Percentiles rank a stretch among this genome's conserved stretches.
Evolutionary conservation across 2,888 invertebrate species (phyloP).

Genomic region (Gryllus longicercus): DNA sequence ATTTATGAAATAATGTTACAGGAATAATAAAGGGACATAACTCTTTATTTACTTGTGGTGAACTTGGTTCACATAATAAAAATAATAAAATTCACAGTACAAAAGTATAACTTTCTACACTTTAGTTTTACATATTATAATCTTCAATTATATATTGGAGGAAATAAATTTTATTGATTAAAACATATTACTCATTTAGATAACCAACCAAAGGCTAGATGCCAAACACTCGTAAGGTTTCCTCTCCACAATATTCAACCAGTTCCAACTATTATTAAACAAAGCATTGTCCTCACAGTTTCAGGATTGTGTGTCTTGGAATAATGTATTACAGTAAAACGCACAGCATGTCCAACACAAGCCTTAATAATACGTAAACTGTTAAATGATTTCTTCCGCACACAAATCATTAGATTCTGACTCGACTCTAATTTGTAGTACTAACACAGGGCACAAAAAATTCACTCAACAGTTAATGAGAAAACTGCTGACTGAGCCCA

Average conservation of each 20-base stretch:
- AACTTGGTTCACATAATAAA: conserved; percentile 35
- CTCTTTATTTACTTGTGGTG: conserved; percentile 31
- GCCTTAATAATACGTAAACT: too few relatives aligned
- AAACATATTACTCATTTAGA: conserved; percentile 23
- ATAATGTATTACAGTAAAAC: too few relatives aligned
- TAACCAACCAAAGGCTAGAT: conserved; percentile 24
- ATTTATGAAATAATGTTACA: neutral
- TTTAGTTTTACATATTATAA: conserved; percentile 30
- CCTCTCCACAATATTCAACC: neutral
- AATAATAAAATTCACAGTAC: conserved; percentile 38
- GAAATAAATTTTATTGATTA: conserved; percentile 28
- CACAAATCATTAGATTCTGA: too few relatives aligned
- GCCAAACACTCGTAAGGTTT: neutral
- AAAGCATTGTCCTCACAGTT: too few relatives aligned
- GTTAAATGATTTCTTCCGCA: too few relatives aligned
- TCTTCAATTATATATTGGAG: conserved; percentile 26
- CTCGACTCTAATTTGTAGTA: too few relatives aligned
- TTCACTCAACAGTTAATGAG: too few relatives aligned
- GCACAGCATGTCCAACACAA: too few relatives aligned
- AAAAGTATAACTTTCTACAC: conserved; percentile 37
- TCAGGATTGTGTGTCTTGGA: too few relatives aligned
- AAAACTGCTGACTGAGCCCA: too few relatives aligned
- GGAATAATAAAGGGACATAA: conserved; percentile 22
- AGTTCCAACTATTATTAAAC: too few relatives aligned
- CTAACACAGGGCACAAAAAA: too few relatives aligned